A percentile compares a stretch with the other conserved stretches of the same genome.
phyloP scores from a whole-genome alignment of 2,797 vertebrate species.

The Anguilla anguilla region DNA sequence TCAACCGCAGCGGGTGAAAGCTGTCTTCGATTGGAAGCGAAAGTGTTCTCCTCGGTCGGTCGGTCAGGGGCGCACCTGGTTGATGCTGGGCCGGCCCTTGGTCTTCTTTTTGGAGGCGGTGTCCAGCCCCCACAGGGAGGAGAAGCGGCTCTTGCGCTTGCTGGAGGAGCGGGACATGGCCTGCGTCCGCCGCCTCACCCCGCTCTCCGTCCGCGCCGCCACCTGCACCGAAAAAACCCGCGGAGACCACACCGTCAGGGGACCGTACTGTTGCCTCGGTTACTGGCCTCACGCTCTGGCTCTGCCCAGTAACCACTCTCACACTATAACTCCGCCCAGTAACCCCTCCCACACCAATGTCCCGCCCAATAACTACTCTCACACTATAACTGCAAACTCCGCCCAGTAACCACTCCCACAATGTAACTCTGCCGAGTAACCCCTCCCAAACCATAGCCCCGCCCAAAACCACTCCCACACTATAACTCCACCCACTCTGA shows the following conservation, averaged over 20 bases:
- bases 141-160: constrained; percentile 93
- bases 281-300: background rate
- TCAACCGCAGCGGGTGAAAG: background rate
- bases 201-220: constrained; percentile 86
- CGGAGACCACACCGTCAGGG: background rate
- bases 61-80: constrained; percentile 75
- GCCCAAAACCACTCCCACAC: too few relatives aligned
- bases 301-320: background rate
- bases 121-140: constrained; percentile 96
- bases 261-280: background rate
- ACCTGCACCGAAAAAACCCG: constrained; percentile 70
- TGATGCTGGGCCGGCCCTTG: constrained; percentile 88
- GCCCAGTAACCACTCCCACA: too few relatives aligned
- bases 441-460: too few relatives aligned
- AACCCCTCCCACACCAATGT: too few relatives aligned
- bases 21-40: background rate
- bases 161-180: constrained; percentile 88
- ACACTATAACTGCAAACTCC: too few relatives aligned
- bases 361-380: too few relatives aligned
- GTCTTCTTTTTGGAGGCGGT: constrained; percentile 91
- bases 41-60: background rate
- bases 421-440: too few relatives aligned
- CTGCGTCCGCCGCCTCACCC: constrained; percentile 82
- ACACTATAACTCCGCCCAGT: background rate
- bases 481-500: background rate